Percentiles rank a stretch among this genome's conserved stretches.
Evolutionary conservation across 2,113 vertebrate species (phyloP).

Genomic region (Mesoclemmys tuberculata): DNA sequence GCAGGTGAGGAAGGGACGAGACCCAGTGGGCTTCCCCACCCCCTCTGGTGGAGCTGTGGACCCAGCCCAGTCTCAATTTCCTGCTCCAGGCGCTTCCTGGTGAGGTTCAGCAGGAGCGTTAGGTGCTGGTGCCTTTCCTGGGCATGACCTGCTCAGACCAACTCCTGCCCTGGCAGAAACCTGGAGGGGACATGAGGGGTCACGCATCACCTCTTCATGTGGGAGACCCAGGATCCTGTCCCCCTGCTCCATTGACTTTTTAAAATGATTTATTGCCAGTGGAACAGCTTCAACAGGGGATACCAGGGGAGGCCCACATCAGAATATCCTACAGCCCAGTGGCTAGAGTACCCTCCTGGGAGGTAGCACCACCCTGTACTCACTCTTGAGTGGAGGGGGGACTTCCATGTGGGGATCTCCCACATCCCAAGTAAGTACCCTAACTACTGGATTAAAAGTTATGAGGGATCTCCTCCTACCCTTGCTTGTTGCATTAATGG

Average conservation of each 20-base stretch:
- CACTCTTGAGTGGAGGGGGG: background rate
- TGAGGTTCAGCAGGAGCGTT: background rate
- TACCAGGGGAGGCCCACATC: background rate
- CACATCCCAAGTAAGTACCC: background rate
- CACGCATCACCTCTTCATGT: background rate
- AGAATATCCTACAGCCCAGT: background rate
- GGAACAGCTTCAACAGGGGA: background rate
- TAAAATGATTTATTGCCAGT: background rate
- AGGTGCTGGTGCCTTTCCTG: background rate
- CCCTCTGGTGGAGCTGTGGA: background rate
- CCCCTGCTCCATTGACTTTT: background rate
- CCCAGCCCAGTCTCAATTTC: background rate
- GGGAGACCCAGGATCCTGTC: background rate
- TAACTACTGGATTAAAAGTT: background rate
- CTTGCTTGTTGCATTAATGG: background rate
- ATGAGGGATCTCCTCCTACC: background rate
- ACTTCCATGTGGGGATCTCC: background rate
- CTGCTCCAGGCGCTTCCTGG: too few species aligned
- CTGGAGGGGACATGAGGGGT: too few species aligned
- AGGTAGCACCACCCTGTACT: background rate
- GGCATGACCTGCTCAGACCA: background rate
- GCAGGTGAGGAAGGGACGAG: background rate
- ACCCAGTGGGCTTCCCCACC: background rate
- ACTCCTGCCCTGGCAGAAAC: background rate
- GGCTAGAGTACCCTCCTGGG: background rate